phyloP scores from a whole-genome alignment of 1,140 invertebrate genomes.

The Latrodectus geometricus region DNA sequence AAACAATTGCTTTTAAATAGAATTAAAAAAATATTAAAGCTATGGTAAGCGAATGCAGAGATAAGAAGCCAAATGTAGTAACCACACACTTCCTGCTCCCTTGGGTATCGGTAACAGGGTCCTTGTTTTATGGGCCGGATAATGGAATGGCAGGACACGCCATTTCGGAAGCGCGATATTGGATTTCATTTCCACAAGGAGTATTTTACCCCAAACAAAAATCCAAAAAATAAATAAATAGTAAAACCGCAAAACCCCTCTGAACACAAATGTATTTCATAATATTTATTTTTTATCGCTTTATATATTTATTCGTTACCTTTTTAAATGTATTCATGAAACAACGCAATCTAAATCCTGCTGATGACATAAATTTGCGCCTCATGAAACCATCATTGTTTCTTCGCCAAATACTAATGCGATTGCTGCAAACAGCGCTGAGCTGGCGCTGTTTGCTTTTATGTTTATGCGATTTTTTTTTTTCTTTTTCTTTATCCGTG shows the following conservation, averaged over 20 bases:
- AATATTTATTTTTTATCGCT: conserved; percentile 47
- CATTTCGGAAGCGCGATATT: conserved; percentile 52
- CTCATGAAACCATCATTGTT: conserved; percentile 56
- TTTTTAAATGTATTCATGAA: conserved; percentile 51
- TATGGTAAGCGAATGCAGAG: neutral
- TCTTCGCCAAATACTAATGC: conserved; percentile 38
- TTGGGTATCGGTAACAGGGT: conserved; percentile 57
- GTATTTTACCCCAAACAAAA: conserved; percentile 28
- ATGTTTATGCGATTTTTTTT: conserved; percentile 16
- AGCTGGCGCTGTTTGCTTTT: conserved; percentile 6
- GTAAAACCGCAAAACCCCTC: conserved; percentile 32
- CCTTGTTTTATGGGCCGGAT: conserved; percentile 60
- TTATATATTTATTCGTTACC: conserved; percentile 19
- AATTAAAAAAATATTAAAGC: no score
- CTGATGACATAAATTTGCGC: conserved; percentile 60
- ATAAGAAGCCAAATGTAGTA: conserved; percentile 34
- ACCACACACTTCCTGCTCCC: neutral
- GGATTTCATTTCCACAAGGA: conserved; percentile 59
- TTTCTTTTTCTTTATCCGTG: conserved; percentile 26
- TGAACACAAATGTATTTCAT: conserved; percentile 28
- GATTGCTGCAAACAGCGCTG: conserved; percentile 20
- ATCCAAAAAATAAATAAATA: conserved; percentile 24
- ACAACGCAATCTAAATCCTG: conserved; percentile 2
- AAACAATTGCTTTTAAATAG: no score
- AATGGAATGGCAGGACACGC: conserved; percentile 58